A percentile compares a stretch with the other conserved stretches of the same genome.
Evolutionary conservation across 2,888 invertebrate genomes (phyloP).

Genomic region (Napeogenes sylphis): DNA sequence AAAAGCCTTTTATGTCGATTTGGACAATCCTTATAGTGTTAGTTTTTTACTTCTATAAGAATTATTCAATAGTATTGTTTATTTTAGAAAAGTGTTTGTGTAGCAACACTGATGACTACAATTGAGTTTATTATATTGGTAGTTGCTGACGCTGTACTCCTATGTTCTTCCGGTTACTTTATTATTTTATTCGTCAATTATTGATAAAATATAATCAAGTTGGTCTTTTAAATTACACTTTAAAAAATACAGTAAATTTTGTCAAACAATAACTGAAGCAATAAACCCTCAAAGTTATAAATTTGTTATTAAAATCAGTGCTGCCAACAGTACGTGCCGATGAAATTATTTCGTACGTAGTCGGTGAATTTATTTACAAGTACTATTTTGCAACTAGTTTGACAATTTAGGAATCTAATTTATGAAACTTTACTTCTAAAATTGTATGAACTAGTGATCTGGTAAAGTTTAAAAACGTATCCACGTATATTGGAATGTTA

Average conservation of each 20-base stretch:
- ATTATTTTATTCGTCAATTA: slow-evolving; percentile 29
- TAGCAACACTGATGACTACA: slow-evolving; percentile 40
- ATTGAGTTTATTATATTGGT: slow-evolving; percentile 48
- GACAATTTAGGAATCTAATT: slow-evolving; percentile 56
- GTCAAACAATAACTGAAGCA: not conserved
- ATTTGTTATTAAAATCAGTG: slow-evolving; percentile 41
- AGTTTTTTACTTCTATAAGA: too few relatives aligned
- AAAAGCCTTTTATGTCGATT: too few relatives aligned
- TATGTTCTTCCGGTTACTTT: slow-evolving; percentile 48
- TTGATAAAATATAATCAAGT: slow-evolving; percentile 1
- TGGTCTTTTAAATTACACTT: not conserved
- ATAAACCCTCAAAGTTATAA: slow-evolving; percentile 1
- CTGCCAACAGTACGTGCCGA: slow-evolving; percentile 52
- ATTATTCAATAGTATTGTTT: too few relatives aligned
- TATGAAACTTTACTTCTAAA: slow-evolving; percentile 36
- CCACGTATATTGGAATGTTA: slow-evolving; percentile 41
- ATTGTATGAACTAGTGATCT: slow-evolving; percentile 36
- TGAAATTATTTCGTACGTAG: slow-evolving; percentile 72
- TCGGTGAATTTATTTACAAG: slow-evolving; percentile 75
- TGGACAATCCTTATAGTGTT: too few relatives aligned
- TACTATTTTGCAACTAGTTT: slow-evolving; percentile 72
- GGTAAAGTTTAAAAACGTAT: slow-evolving; percentile 34
- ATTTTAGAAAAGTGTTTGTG: slow-evolving; percentile 9
- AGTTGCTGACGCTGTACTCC: slow-evolving; percentile 68
- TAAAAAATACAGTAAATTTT: not conserved